Percentiles rank a stretch among this genome's conserved stretches.
Conservation (phyloP, 92 coral and sea anemone species). For the Metridium senile region DNA sequence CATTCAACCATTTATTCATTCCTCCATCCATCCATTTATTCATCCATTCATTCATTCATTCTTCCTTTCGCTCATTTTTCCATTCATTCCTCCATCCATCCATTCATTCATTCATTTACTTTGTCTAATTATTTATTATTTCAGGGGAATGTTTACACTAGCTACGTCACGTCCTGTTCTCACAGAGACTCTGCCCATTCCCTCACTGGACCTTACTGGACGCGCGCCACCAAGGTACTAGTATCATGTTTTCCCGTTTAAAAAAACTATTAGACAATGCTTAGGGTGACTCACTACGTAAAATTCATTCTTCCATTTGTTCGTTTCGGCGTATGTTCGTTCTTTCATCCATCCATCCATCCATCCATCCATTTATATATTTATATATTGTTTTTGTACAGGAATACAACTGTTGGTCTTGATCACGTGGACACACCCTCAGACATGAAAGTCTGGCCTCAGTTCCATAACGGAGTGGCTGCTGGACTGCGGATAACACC, state of each 20-base stretch:
- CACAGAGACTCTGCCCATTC: conserved; percentile 93
- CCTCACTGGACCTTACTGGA: conserved; percentile 89
- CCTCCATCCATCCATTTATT: background rate
- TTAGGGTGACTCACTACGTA: too few species aligned
- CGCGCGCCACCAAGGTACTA: conserved; percentile 88
- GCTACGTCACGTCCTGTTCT: conserved; percentile 92
- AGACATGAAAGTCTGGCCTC: conserved; percentile 96
- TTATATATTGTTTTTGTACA: too few species aligned
- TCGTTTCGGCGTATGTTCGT: too few species aligned
- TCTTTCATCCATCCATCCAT: too few species aligned
- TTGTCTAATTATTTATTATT: background rate
- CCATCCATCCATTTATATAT: too few species aligned
- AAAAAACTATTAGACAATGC: too few species aligned
- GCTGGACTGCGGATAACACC: conserved; percentile 94
- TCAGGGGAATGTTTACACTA: conserved; percentile 94
- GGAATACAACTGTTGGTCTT: conserved; percentile 87
- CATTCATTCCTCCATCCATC: background rate
- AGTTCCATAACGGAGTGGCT: conserved; percentile 96
- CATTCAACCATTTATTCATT: background rate
- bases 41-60: background rate
- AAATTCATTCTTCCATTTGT: too few species aligned
- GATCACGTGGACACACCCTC: conserved; percentile 92
- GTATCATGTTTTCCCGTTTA: too few species aligned
- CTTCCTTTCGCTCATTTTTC: background rate
- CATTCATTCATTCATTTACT: background rate